Conservation (phyloP, 2,797 vertebrate genomes). For the Anguilla megastoma region DNA sequence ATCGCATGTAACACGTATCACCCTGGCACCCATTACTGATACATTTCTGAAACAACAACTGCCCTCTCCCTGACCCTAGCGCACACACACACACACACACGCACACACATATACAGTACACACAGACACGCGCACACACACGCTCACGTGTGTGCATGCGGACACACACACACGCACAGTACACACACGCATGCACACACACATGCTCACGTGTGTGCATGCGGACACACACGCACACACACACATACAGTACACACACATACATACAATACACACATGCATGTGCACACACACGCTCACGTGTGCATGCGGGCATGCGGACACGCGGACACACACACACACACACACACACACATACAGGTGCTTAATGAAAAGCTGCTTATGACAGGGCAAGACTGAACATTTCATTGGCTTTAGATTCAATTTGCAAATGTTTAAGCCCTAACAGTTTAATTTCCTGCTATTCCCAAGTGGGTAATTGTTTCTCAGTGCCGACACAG, state of each 20-base stretch:
- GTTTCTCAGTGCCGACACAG: constrained; percentile 46
- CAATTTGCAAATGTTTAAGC: constrained; percentile 49
- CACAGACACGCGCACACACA: not conserved
- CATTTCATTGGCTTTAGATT: constrained; percentile 43
- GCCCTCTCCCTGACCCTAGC: constrained; percentile 7
- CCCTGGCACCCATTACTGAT: constrained; percentile 13
- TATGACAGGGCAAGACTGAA: constrained; percentile 33
- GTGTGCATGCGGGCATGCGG: not conserved
- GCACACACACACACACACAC: constrained; percentile 30
- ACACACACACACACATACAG: not conserved
- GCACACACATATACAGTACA: constrained; percentile 1
- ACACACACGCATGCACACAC: no score
- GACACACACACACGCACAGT: not conserved
- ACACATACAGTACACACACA: not conserved
- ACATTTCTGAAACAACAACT: not conserved
- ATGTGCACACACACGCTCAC: not conserved
- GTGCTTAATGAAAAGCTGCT: constrained; percentile 33
- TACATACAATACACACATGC: not conserved
- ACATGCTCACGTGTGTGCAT: no score
- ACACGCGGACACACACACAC: constrained; percentile 17
- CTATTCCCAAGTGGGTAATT: constrained; percentile 51
- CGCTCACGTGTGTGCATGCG: constrained; percentile 41
- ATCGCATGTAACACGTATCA: constrained; percentile 20
- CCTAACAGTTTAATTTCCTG: constrained; percentile 50
- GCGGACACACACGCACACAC: no score